Evolutionary conservation across 1,140 invertebrate species (phyloP).

Genomic region (Lasaia peninsularis): DNA sequence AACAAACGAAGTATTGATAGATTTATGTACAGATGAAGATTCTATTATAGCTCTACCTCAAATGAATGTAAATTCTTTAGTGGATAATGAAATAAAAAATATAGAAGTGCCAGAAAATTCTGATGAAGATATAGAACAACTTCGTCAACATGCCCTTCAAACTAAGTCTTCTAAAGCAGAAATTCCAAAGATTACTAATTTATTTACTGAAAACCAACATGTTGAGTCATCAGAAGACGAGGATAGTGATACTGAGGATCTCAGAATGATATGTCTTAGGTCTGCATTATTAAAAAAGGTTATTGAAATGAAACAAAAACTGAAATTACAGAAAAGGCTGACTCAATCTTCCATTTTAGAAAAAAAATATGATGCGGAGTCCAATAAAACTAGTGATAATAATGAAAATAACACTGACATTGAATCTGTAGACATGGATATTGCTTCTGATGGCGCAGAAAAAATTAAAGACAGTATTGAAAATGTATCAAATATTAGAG

Average conservation of each 20-base stretch:
- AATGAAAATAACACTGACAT: constrained; percentile 62
- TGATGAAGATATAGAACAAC: constrained; percentile 69
- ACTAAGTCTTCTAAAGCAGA: constrained; percentile 55
- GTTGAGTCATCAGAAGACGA: constrained; percentile 52
- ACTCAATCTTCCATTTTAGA: constrained; percentile 49
- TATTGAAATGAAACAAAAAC: constrained; percentile 70
- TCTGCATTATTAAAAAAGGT: constrained; percentile 71
- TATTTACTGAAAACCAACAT: constrained; percentile 28
- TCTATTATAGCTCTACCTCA: constrained; percentile 23
- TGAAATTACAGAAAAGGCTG: constrained; percentile 55
- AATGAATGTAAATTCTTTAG: constrained; percentile 33
- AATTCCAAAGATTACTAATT: constrained; percentile 17
- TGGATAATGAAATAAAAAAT: constrained; percentile 23
- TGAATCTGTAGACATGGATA: constrained; percentile 73
- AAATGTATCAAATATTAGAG: constrained; percentile 20
- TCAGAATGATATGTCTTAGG: constrained; percentile 70
- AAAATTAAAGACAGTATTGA: constrained; percentile 45
- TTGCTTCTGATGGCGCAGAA: constrained; percentile 62
- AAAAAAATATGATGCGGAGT: constrained; percentile 38
- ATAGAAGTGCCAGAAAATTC: constrained; percentile 41
- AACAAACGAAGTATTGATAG: constrained; percentile 33
- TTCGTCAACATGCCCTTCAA: constrained; percentile 65
- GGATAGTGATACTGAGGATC: constrained; percentile 68
- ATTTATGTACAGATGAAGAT: constrained; percentile 38
- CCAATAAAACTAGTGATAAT: constrained; percentile 34